Evolutionary conservation across 1,140 invertebrate species (phyloP).

Genomic region (Acromyrmex heyeri): DNA sequence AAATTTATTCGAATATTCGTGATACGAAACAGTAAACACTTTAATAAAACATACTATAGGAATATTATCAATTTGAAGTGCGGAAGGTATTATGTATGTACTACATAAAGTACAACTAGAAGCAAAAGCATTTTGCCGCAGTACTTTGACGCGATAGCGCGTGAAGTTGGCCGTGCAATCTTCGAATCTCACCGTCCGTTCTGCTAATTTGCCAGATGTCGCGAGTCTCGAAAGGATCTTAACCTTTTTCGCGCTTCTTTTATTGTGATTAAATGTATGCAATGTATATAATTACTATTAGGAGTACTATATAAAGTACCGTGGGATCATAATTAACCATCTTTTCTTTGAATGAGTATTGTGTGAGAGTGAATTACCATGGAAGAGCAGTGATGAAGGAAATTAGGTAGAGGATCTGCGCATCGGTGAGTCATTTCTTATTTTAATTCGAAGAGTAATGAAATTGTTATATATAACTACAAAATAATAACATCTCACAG

Average conservation of each 20-base stretch:
- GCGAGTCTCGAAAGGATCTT: neutral
- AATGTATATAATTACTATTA: neutral
- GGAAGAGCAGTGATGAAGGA: neutral
- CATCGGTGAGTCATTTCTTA: constrained; percentile 17
- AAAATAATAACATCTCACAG: constrained; percentile 5
- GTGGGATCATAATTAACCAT: neutral
- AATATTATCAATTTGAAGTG: too few relatives aligned
- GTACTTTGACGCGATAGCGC: neutral
- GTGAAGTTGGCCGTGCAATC: neutral
- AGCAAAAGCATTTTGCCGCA: too few relatives aligned
- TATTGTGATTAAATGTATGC: neutral
- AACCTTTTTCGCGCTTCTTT: neutral
- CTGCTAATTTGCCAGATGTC: neutral
- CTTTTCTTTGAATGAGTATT: neutral
- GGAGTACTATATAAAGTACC: neutral
- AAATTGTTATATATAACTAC: neutral
- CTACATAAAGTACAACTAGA: neutral
- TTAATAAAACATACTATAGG: too few relatives aligned
- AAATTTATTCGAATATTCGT: too few relatives aligned
- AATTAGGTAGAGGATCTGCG: neutral
- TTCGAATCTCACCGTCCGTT: neutral
- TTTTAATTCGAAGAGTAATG: constrained; percentile 8
- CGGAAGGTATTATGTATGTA: too few relatives aligned
- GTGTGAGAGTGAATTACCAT: neutral
- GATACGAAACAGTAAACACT: too few relatives aligned